Conservation (phyloP, 2,888 invertebrate genomes). For the Clistopyga incitator region DNA sequence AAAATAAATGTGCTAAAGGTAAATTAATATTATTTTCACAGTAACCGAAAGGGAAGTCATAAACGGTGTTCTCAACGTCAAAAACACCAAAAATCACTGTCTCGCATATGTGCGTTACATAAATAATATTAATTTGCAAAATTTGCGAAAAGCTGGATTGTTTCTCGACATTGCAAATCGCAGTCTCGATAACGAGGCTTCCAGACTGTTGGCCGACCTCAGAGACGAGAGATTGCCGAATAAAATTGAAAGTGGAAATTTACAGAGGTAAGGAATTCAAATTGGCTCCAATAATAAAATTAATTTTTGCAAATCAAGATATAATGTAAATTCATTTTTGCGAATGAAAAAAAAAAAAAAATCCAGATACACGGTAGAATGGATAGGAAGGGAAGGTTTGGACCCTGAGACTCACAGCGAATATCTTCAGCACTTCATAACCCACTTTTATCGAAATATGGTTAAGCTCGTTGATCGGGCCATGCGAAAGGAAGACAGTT, state of each 20-base stretch:
- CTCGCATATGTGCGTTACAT: conserved; percentile 97
- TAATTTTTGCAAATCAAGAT: conserved; percentile 22
- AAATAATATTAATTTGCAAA: conserved; percentile 98
- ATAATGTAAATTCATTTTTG: not conserved
- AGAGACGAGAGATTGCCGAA: conserved; percentile 95
- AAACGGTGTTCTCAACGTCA: conserved; percentile 96
- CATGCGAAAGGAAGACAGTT: conserved; percentile 97
- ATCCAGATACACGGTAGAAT: conserved; percentile 95
- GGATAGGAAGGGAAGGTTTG: conserved; percentile 98
- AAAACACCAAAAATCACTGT: conserved; percentile 97
- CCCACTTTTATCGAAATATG: conserved; percentile 97
- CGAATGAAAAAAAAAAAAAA: conserved; percentile 66
- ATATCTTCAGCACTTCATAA: conserved; percentile 96
- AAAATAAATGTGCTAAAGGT: conserved; percentile 11
- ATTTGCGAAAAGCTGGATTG: conserved; percentile 96
- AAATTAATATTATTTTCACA: conserved; percentile 81
- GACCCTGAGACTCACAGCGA: conserved; percentile 97
- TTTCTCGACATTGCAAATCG: conserved; percentile 97
- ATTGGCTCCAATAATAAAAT: not conserved
- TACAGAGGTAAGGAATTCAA: conserved; percentile 89
- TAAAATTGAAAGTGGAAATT: conserved; percentile 95
- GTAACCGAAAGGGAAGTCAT: conserved; percentile 99
- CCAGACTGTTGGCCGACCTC: conserved; percentile 93
- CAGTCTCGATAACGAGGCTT: conserved; percentile 96
- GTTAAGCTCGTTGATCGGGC: conserved; percentile 96